phyloP scores from a whole-genome alignment of 2,888 invertebrate genomes.

The Meliscaeva auricollis region DNA sequence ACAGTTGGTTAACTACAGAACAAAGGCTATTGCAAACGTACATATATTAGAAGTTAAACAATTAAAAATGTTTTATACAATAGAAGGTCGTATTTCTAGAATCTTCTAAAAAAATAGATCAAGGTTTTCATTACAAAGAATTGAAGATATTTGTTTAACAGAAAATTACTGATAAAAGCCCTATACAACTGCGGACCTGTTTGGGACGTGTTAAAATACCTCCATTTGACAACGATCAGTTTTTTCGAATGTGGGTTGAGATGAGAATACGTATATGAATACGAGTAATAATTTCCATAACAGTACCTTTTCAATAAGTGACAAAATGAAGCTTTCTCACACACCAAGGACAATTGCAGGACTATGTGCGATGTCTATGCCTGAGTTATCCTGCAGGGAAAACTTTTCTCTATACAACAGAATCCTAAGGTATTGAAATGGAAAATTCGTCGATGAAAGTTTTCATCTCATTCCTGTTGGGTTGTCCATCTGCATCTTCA shows the following conservation, averaged over 20 bases:
- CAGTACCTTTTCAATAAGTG: slow-evolving; percentile 58
- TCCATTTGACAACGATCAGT: not conserved
- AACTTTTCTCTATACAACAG: slow-evolving; percentile 54
- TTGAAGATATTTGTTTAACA: no score
- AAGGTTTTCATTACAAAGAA: no score
- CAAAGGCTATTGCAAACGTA: no score
- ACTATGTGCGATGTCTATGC: not conserved
- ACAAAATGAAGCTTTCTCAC: slow-evolving; percentile 46
- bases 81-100: no score
- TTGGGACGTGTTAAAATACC: slow-evolving; percentile 9
- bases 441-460: slow-evolving; percentile 74
- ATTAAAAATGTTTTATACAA: no score
- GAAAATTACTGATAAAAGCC: no score
- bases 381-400: slow-evolving; percentile 40
- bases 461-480: slow-evolving; percentile 28
- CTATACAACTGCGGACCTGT: slow-evolving; percentile 2
- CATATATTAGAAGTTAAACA: no score
- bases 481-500: slow-evolving; percentile 35
- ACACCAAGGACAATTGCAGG: slow-evolving; percentile 38
- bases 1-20: no score
- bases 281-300: slow-evolving; percentile 53
- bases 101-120: no score
- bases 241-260: slow-evolving; percentile 29
- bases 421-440: slow-evolving; percentile 63
- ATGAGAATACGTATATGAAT: slow-evolving; percentile 15